phyloP scores from a whole-genome alignment of 2,113 vertebrate species.

The Pipra filicauda region DNA sequence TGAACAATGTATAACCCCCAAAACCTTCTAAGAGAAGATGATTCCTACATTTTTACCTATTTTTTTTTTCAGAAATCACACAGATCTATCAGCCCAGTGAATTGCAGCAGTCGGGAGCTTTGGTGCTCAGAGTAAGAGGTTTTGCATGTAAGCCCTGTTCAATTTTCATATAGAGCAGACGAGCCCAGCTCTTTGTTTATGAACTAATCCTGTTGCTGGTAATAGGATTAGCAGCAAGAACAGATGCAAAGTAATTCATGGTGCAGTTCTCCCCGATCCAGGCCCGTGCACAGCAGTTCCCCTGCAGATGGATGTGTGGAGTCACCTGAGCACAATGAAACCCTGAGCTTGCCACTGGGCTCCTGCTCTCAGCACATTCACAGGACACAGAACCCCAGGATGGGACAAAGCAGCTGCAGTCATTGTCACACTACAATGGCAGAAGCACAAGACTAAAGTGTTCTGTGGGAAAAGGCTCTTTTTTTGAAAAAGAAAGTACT shows the following conservation, averaged over 20 bases:
- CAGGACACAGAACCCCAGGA: accelerated
- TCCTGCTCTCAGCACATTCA: neutral
- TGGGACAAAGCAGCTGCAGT: neutral
- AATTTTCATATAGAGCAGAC: neutral
- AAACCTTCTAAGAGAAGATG: neutral
- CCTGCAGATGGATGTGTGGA: neutral
- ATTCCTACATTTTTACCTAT: neutral
- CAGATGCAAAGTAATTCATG: neutral
- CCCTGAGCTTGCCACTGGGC: accelerated
- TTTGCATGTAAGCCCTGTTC: neutral
- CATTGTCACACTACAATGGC: neutral
- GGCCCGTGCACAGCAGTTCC: neutral
- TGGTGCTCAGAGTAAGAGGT: neutral
- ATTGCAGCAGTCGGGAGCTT: neutral
- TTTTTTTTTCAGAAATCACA: neutral
- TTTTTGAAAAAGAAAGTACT: neutral
- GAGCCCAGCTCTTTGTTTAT: neutral
- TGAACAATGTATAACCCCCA: neutral
- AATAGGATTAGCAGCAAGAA: slow-evolving; percentile 45
- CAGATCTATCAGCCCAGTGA: neutral
- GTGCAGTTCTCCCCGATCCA: neutral
- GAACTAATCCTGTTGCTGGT: slow-evolving; percentile 16
- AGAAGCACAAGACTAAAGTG: neutral
- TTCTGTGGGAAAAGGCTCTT: neutral
- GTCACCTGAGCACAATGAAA: neutral